Evolutionary conservation across 2,888 invertebrate species (phyloP).

Genomic region (Chloromyia formosa): DNA sequence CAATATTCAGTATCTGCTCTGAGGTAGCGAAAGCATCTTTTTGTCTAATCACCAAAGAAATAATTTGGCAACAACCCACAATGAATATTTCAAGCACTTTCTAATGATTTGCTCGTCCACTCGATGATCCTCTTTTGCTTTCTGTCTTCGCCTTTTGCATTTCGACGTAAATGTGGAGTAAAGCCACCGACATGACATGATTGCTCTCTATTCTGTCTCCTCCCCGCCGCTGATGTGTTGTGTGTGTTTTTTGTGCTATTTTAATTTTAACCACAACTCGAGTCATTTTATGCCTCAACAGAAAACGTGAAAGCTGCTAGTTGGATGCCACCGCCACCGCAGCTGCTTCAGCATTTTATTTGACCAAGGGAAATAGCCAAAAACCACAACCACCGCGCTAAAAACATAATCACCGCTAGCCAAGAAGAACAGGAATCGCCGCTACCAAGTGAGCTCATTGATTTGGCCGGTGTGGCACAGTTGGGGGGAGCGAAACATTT

Average conservation of each 20-base stretch:
- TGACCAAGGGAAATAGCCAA: constrained; percentile 10
- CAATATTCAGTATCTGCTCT: not conserved
- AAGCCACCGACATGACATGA: not conserved
- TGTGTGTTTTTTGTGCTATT: not conserved
- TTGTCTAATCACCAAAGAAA: not conserved
- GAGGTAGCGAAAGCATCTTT: too few species aligned
- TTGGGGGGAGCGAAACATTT: constrained; percentile 1
- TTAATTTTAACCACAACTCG: constrained; percentile 2
- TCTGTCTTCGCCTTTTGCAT: not conserved
- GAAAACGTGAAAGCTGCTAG: constrained; percentile 3
- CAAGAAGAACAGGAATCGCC: too few species aligned
- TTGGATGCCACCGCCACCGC: too few species aligned
- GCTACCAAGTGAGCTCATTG: too few species aligned
- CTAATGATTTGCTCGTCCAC: not conserved
- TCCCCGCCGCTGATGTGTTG: too few species aligned
- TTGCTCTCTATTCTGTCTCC: too few species aligned
- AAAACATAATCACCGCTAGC: too few species aligned
- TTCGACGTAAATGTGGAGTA: not conserved
- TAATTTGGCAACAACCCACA: constrained; percentile 7
- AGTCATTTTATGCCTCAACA: constrained; percentile 21
- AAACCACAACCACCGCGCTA: too few species aligned
- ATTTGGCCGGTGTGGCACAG: not conserved
- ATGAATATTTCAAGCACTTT: not conserved
- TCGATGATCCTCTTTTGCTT: not conserved
- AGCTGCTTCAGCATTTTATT: constrained; percentile 8